Percentiles rank a stretch among this genome's conserved stretches.
Conservation (phyloP, 2,888 invertebrate genomes). For the Meteorus cinctellus region DNA sequence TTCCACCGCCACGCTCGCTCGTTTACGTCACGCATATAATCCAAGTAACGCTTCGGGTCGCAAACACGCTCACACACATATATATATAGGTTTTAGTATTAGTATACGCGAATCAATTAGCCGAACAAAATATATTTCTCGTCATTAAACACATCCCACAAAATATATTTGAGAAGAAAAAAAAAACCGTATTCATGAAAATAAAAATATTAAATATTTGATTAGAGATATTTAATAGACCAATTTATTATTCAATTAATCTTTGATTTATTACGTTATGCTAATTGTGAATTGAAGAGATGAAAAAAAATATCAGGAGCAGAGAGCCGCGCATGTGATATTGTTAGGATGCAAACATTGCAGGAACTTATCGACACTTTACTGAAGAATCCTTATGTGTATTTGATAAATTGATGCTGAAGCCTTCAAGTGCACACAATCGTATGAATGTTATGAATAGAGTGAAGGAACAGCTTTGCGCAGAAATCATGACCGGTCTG, state of each 20-base stretch:
- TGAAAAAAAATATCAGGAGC: background rate
- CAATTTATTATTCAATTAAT: background rate
- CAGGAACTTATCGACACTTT: background rate
- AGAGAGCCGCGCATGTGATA: background rate
- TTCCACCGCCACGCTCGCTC: constrained; percentile 55
- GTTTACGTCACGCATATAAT: constrained; percentile 52
- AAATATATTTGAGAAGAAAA: constrained; percentile 5
- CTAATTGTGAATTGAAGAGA: background rate
- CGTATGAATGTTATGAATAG: background rate
- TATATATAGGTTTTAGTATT: constrained; percentile 32
- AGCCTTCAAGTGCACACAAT: background rate
- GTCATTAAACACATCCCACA: background rate
- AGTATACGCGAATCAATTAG: constrained; percentile 19
- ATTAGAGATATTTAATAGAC: background rate
- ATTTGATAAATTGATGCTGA: background rate
- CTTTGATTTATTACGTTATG: background rate
- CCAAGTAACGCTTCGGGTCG: constrained; percentile 49
- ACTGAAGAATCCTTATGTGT: background rate
- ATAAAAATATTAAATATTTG: constrained; percentile 5
- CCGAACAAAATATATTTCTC: background rate
- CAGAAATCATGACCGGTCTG: background rate
- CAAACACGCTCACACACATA: constrained; percentile 34
- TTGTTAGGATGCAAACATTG: background rate
- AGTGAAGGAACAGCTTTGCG: background rate
- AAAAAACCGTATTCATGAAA: background rate